These are phyloP conservation scores for Microcebus ravelobensis DNA, from an alignment of 2,113 vertebrate species.

Conservation along the genomic window DNA sequence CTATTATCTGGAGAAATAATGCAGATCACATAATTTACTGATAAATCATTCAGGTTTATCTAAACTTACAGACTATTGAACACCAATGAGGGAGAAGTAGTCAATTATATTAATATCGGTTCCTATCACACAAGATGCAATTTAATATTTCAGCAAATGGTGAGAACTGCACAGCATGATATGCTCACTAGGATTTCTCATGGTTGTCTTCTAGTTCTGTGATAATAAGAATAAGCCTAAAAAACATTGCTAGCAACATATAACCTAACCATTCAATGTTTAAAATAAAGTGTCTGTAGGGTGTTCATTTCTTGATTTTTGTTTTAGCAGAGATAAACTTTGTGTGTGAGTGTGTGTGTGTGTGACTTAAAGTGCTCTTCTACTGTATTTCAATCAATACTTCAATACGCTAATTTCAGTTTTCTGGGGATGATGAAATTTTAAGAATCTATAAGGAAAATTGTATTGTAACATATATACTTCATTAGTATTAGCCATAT, in stretches of 20 bases:
- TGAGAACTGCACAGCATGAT: constrained; percentile 29
- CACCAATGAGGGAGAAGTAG: neutral
- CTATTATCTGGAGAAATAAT: constrained; percentile 30
- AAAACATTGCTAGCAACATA: neutral
- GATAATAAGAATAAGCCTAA: constrained; percentile 34
- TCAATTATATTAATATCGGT: constrained; percentile 57
- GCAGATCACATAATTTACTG: neutral
- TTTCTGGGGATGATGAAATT: neutral
- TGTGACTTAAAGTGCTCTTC: neutral
- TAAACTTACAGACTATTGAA: constrained; percentile 46
- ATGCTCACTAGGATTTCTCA: constrained; percentile 34
- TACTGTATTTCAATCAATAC: neutral
- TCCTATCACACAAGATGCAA: constrained; percentile 35
- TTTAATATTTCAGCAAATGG: constrained; percentile 57
- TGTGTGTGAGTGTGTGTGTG: neutral
- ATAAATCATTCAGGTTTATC: constrained; percentile 58
- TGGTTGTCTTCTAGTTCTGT: constrained; percentile 53
- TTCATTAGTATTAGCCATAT: neutral
- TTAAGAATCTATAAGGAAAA: neutral
- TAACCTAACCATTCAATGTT: neutral
- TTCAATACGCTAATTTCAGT: neutral
- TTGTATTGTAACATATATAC: neutral
- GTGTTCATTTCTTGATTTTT: neutral
- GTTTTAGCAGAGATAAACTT: neutral
- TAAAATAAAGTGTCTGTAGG: neutral